phyloP scores from a whole-genome alignment of 2,113 vertebrate species.

The Charadrius vociferus region DNA sequence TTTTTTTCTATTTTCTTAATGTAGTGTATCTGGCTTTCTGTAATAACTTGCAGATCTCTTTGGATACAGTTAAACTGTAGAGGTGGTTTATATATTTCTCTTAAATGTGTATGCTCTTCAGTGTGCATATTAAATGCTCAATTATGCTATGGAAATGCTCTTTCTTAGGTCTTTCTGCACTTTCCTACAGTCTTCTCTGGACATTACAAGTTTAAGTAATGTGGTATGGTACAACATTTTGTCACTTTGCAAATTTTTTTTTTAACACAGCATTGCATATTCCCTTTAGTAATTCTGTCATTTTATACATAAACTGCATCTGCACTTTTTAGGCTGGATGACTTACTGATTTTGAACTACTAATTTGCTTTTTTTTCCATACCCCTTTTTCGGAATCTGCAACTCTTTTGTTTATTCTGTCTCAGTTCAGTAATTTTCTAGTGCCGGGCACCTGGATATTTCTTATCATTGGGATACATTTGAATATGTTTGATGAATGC shows the following conservation, averaged over 20 bases:
- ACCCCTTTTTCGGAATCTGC: not conserved
- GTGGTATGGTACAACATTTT: not conserved
- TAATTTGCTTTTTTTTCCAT: not conserved
- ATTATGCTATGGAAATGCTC: not conserved
- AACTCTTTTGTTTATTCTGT: not conserved
- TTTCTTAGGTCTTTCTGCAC: not conserved
- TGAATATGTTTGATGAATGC: not conserved
- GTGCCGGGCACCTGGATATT: not conserved
- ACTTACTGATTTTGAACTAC: not conserved
- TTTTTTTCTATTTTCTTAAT: not conserved
- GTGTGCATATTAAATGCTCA: not conserved
- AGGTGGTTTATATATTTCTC: not conserved
- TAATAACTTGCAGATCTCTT: not conserved
- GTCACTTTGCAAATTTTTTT: not conserved
- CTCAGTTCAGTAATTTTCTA: not conserved
- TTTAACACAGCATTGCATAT: not conserved
- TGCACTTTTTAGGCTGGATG: not conserved
- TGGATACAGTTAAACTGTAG: not conserved
- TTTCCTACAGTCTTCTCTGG: not conserved
- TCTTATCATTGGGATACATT: not conserved
- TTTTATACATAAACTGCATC: not conserved
- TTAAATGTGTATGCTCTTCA: not conserved
- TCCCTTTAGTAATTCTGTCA: not conserved
- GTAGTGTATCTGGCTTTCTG: not conserved
- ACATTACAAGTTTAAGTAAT: not conserved